These are phyloP conservation scores for Apteryx owenii DNA, from an alignment of 2,113 vertebrate species.

Conservation along the genomic window DNA sequence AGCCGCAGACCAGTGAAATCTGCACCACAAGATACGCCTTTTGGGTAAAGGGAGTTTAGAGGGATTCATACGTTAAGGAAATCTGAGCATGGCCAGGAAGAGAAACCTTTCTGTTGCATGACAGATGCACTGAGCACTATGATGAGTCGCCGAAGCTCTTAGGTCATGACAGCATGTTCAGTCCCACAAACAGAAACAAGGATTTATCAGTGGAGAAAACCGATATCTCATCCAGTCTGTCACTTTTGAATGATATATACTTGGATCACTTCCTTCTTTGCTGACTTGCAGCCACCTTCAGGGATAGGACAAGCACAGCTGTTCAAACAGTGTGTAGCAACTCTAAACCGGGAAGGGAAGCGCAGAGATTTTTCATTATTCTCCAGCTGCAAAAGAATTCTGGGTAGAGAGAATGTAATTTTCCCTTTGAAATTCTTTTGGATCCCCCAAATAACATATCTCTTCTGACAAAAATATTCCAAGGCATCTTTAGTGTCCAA, in stretches of 20 bases:
- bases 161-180: background rate
- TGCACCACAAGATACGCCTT: background rate
- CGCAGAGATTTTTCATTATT: conserved; percentile 5
- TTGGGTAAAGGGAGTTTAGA: background rate
- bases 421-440: background rate
- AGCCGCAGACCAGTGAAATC: background rate
- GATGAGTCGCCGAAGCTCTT: background rate
- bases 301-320: conserved; percentile 37
- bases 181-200: conserved; percentile 34
- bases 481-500: background rate
- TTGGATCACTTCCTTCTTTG: background rate
- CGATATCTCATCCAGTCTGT: conserved; percentile 9
- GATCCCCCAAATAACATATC: background rate
- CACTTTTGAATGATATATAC: background rate
- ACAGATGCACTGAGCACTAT: background rate
- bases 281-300: conserved; percentile 35
- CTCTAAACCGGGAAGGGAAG: conserved; percentile 21
- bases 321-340: conserved; percentile 60
- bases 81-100: background rate
- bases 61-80: background rate
- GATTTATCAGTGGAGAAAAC: background rate
- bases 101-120: background rate
- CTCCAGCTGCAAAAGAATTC: background rate
- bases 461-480: background rate
- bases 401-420: background rate